Evolutionary conservation across 2,113 vertebrate genomes (phyloP), one percentile per base, ranked within the genome.

Genomic region (Pangasianodon hypophthalmus): DNA sequence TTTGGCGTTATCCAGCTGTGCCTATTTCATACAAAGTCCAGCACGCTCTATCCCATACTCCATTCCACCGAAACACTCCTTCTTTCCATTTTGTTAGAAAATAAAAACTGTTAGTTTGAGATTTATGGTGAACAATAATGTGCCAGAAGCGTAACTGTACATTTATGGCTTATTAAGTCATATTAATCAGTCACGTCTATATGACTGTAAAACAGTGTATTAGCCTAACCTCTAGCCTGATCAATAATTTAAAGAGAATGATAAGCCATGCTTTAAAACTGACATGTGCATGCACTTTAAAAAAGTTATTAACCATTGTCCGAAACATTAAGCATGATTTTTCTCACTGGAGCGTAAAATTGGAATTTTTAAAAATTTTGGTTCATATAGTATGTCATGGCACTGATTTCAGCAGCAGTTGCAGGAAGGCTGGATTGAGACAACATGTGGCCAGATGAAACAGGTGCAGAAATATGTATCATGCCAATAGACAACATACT

Each of bases 241-340:
- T 85, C 44, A 89, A 62, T 85, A 50, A 88, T 75, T 75, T 58
- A 58, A 48, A 75, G 52, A 75, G 14, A 19, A 60, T 73, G 81
- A 50, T 82, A 50, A 67, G 32, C 32, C 62, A 24, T 83, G 37
- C 32, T 79, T 87, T 75, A 80, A 87, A 64, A 21, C 41, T 37
- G 56, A 56, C 60, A 81, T 50, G 60, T 41, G 21, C 32, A 50
- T n/a, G 18, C 87, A 88, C 85, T 86, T 54, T 87, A 77, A 71
- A 88, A 88, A 67, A 37, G 16, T 50, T 80, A 48, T 41, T 88
- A 80, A 88, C 37, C 29, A 37, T 58, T 2, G 56, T 84, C 32
- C 41, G 52, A 60, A 21, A 10, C n/a, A n/a, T 83, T 37, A 37
- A 83, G 24, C 7, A 41, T 60, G 18, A 44, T 60, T 41, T 60